These are phyloP conservation scores for Labrus mixtus DNA, from an alignment of 2,113 vertebrate species.

Conservation along the genomic window DNA sequence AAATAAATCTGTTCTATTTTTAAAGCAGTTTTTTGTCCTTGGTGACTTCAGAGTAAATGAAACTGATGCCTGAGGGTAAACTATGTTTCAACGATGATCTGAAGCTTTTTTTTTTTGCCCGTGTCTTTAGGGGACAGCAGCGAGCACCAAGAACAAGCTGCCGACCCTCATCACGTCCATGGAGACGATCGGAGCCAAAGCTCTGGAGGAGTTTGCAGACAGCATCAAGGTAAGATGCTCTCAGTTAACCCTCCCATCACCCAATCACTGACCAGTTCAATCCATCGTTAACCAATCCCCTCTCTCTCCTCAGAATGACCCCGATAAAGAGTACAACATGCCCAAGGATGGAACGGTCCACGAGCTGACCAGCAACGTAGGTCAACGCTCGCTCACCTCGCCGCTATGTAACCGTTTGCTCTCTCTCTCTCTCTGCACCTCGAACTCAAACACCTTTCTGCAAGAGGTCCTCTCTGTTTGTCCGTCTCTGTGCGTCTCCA, in stretches of 20 bases:
- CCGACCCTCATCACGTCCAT: slow-evolving; percentile 96
- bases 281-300: not conserved
- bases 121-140: slow-evolving; percentile 91
- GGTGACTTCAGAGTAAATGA: too few species aligned
- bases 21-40: too few species aligned
- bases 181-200: slow-evolving; percentile 96
- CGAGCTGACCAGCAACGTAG: slow-evolving; percentile 96
- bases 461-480: not conserved
- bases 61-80: too few species aligned
- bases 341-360: slow-evolving; percentile 98
- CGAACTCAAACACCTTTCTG: not conserved
- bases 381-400: slow-evolving; percentile 14
- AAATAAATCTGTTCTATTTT: too few species aligned
- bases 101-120: too few species aligned
- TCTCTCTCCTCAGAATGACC: slow-evolving; percentile 88
- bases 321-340: slow-evolving; percentile 99
- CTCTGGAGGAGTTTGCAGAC: slow-evolving; percentile 97
- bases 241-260: too few species aligned
- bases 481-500: slow-evolving; percentile 9
- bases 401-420: slow-evolving; percentile 5
- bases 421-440: not conserved
- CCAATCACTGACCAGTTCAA: accelerated
- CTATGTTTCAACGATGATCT: too few species aligned
- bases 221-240: slow-evolving; percentile 91
- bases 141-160: slow-evolving; percentile 98